Base-by-base conservation (phyloP, 2,888 invertebrate genomes). In the Pristionchus japonicus region DNA sequence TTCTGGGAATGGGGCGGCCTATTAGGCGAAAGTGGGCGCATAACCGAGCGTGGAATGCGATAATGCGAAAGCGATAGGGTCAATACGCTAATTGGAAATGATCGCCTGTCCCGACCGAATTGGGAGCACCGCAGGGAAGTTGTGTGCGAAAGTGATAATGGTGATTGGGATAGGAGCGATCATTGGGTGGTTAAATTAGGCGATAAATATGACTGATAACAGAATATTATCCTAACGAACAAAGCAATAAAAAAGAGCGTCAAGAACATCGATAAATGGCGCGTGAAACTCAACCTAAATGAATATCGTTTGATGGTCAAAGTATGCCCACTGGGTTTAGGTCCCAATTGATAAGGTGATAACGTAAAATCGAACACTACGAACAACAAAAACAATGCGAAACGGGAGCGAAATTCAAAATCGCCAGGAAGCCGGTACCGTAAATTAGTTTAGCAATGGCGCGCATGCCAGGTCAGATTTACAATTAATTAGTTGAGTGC, bases 61-160 rank as follows among this genome's bases (percentile, higher is more conserved):
- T 43, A 77, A 77, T 77, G 37, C 27, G 77, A 47, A 77, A 77
- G n/a, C 43, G 77, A 47, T 77, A 40, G 77, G 77, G 43, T 77
- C 77, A 77, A 43, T 27, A 77, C 77, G 77, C 77, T 77, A 77
- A 77, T 77, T 77, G 77, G 77, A 77, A 77, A 77, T 77, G 77
- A 77, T 77, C 77, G 77, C 27, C 20, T 43, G 17, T 37, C 74
- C 74, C 9, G 23, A 40, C 57, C 23, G 77, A 77, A 77, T 77
- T 40, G 43, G n/a, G 43, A 77, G 77, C 77, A 77, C n/a, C 43
- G n/a, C 13, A 43, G 40, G 40, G 40, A 40, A 74, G 70, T 57
- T 57, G 7, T 57, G 7, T 6, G 43, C 70, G 64, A 23, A 37
- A 37, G 34, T 37, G 70, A 70, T 70, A 17, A 70, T 34, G 37